Evolutionary conservation across 2,888 invertebrate genomes (phyloP).

Genomic region (Metallyticus violacea): DNA sequence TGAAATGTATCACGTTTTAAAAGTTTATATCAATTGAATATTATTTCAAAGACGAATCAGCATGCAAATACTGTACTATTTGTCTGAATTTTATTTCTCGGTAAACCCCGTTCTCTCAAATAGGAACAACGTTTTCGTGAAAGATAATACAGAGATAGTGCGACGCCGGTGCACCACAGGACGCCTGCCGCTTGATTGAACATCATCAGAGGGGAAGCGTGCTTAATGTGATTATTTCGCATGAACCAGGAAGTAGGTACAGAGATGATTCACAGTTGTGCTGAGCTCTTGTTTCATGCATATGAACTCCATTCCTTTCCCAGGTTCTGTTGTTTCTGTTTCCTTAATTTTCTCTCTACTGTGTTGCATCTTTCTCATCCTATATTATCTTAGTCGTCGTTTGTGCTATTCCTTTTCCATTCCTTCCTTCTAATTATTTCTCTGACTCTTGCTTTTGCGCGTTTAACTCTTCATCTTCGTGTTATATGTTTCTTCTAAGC

Average conservation of each 20-base stretch:
- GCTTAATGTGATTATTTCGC: not conserved
- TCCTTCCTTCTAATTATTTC: no score
- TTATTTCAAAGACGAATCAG: no score
- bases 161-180: not conserved
- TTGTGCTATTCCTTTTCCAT: no score
- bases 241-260: not conserved
- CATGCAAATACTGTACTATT: no score
- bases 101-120: not conserved
- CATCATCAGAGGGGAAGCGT: not conserved
- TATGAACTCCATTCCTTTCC: not conserved
- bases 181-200: not conserved
- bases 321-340: not conserved
- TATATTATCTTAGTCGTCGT: no score
- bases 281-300: not conserved
- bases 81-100: not conserved
- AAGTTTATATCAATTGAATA: no score
- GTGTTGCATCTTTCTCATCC: no score
- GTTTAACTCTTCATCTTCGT: no score
- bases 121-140: not conserved
- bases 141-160: not conserved
- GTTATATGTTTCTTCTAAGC: no score
- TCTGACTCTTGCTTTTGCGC: no score
- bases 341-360: no score
- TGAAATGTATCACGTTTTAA: no score
- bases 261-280: not conserved